Conservation (phyloP, 2,797 vertebrate genomes). For the Pantherophis alleghaniensis region DNA sequence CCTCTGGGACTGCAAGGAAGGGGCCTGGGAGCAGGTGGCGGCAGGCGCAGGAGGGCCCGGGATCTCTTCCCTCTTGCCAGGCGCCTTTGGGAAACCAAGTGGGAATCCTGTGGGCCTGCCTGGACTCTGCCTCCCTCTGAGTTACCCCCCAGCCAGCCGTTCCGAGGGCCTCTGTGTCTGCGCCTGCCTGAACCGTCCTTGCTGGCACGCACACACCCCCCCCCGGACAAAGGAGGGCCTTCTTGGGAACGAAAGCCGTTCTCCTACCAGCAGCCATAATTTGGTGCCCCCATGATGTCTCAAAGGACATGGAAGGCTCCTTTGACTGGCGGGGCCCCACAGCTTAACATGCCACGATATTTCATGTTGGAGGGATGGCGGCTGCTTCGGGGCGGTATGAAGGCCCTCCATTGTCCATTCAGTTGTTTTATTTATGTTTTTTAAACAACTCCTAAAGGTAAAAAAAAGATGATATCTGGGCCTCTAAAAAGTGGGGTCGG, state of each 20-base stretch:
- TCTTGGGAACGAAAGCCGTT: slow-evolving; percentile 72
- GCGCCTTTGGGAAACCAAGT: slow-evolving; percentile 52
- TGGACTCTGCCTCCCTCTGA: slow-evolving; percentile 70
- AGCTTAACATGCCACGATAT: slow-evolving; percentile 72
- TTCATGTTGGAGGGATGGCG: slow-evolving; percentile 70
- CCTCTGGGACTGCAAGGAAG: neutral
- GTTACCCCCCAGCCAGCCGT: slow-evolving; percentile 71
- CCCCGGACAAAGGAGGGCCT: slow-evolving; percentile 75
- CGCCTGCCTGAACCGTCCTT: slow-evolving; percentile 70
- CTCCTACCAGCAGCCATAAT: slow-evolving; percentile 73
- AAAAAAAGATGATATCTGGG: slow-evolving; percentile 72
- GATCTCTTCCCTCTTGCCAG: fast-evolving
- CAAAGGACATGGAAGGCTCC: slow-evolving; percentile 72
- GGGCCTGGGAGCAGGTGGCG: neutral
- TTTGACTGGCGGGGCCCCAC: slow-evolving; percentile 74
- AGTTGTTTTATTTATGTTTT: slow-evolving; percentile 78
- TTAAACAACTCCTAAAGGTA: slow-evolving; percentile 77
- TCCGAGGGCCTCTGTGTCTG: slow-evolving; percentile 79
- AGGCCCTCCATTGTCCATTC: slow-evolving; percentile 72
- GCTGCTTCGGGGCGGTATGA: slow-evolving; percentile 67
- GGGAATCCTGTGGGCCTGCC: slow-evolving; percentile 54
- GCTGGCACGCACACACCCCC: slow-evolving; percentile 57
- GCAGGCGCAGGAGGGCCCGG: neutral
- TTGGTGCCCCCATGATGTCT: slow-evolving; percentile 70
- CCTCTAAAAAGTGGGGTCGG: slow-evolving; percentile 36